phyloP scores from a whole-genome alignment of 2,797 vertebrate genomes.

The Salarias fasciatus region DNA sequence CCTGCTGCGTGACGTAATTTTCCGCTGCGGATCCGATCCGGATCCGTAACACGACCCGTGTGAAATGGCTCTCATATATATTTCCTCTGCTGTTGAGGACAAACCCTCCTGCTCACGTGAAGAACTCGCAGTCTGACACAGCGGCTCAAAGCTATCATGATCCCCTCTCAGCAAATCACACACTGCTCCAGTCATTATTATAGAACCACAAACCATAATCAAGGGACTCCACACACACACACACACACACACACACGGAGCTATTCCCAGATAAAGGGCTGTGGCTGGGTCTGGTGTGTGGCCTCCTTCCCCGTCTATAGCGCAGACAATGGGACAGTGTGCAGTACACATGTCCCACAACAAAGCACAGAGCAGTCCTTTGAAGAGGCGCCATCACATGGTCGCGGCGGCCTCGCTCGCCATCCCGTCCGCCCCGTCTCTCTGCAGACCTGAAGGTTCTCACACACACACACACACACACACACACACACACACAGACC shows the following conservation, averaged over 20 bases:
- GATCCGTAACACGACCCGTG: too few species aligned
- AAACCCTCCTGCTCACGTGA: conserved; percentile 3
- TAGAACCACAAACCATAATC: conserved; percentile 52
- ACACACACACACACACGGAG: conserved; percentile 30
- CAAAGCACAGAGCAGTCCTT: conserved; percentile 79
- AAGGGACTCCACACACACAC: conserved; percentile 30
- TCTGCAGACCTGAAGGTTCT: too few species aligned
- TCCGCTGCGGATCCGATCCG: too few species aligned
- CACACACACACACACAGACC: too few species aligned
- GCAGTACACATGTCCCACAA: conserved; percentile 73
- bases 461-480: too few species aligned
- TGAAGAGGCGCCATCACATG: conserved; percentile 73
- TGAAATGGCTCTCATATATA: too few species aligned
- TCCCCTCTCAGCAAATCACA: conserved; percentile 38
- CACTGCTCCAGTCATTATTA: conserved; percentile 35
- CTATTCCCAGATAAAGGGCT: conserved; percentile 66
- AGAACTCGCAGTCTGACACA: too few species aligned
- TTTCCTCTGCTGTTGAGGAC: neutral
- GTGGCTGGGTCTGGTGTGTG: conserved; percentile 62
- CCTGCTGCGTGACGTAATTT: too few species aligned
- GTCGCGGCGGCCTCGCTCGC: conserved; percentile 37
- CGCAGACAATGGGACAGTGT: conserved; percentile 80
- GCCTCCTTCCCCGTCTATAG: conserved; percentile 69
- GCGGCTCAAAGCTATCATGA: conserved; percentile 17
- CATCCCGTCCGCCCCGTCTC: conserved; percentile 26